Base-by-base conservation (phyloP, 2,797 vertebrate genomes). In the Bryconaethiops microstoma region DNA sequence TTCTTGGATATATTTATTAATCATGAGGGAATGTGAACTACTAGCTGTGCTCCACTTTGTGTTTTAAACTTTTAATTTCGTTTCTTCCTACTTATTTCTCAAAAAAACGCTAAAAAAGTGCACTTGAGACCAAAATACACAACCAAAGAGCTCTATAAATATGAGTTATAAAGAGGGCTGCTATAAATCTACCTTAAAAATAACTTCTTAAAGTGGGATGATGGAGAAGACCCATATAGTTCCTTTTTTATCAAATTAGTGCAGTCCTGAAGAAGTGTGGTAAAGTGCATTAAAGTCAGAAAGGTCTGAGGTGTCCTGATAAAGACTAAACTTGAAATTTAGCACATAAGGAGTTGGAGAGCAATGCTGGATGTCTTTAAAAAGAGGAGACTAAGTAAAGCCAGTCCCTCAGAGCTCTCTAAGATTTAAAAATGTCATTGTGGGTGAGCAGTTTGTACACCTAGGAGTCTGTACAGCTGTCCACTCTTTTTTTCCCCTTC, bases 1-100 rank as follows among this genome's bases (percentile, higher is more conserved):
- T 94, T 93, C 90, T 91, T 91, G 92, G 93, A 94, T 94, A 94
- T 92, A 95, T 92, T 95, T 91, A 93, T 91, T 94, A 93, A 95
- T 92, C 93, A 91, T 91, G 75, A 90, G 91, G 87, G 93, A 89
- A 92, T 85, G 87, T 91, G 93, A 94, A 91, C 91, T 92, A 90
- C 84, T 87, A 91, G 89, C 91, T 90, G 93, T 89, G 89, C 88
- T 82, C 71, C 64, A 63, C 40, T 68, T 85, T 68, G 72, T 55
- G 48, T 78, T 71, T 71, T 54, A 17, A 83, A 75, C 79, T 83
- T 85, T 57, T 21, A 10, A 40, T 23, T 60, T 69, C 13, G 10
- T 65, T 60, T 39, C 39, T 29, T 19, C 1, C 59, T 48, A 59
- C 40, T 23, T 65, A 57, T 35, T 70, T 42, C 23, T 48, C 25